Conservation (phyloP, 2,797 vertebrate genomes). For the Dipus sagitta region DNA sequence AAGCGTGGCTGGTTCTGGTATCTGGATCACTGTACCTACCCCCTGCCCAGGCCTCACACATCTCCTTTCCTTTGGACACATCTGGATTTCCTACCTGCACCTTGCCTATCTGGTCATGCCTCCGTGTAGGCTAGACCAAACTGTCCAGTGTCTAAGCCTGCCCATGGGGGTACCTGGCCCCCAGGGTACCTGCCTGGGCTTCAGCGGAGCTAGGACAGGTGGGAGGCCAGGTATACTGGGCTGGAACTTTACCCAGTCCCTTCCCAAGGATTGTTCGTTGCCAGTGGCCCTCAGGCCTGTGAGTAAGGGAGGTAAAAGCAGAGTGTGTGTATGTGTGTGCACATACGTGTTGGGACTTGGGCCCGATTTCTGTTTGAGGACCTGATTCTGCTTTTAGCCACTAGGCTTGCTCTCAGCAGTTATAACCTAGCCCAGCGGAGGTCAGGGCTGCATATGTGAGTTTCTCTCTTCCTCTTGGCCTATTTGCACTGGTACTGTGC, state of each 20-base stretch:
- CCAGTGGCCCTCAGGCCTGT: too few species aligned
- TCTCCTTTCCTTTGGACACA: not conserved
- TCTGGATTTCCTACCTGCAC: not conserved
- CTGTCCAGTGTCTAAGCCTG: not conserved
- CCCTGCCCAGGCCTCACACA: not conserved
- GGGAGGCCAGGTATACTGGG: not conserved
- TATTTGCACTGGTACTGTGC: not conserved
- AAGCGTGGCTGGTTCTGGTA: not conserved
- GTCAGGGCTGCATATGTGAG: too few species aligned
- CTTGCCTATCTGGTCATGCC: too few species aligned
- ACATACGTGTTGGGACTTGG: too few species aligned
- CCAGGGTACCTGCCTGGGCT: not conserved
- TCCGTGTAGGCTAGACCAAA: rapidly evolving
- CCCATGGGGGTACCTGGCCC: not conserved
- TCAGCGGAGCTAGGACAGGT: not conserved
- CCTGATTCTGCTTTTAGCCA: not conserved
- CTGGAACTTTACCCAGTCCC: not conserved
- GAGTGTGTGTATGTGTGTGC: not conserved
- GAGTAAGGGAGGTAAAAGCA: not conserved
- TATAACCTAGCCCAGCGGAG: too few species aligned
- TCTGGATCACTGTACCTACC: not conserved
- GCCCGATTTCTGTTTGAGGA: not conserved
- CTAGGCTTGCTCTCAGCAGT: too few species aligned
- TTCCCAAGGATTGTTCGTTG: rapidly evolving
- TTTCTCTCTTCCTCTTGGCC: too few species aligned